phyloP scores from a whole-genome alignment of 2,888 invertebrate genomes.

The Gasteruption jaculator region DNA sequence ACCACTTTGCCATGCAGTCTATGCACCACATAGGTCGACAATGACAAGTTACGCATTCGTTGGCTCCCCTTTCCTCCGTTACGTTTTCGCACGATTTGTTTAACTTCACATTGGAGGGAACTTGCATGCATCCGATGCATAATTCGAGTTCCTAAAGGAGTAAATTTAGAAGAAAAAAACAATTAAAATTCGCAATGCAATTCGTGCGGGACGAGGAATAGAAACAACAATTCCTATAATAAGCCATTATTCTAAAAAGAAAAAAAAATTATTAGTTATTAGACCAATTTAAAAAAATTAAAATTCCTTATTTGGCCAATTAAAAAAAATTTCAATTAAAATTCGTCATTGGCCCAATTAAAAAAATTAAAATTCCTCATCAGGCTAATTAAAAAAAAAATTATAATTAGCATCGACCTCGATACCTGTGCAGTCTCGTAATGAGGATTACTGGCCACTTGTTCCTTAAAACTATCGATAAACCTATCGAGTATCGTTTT shows the following conservation, averaged over 20 bases:
- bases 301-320: slow-evolving; percentile 1
- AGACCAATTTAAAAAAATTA: not conserved
- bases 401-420: slow-evolving; percentile 3
- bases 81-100: slow-evolving; percentile 63
- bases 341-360: slow-evolving; percentile 12
- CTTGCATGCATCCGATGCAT: slow-evolving; percentile 88
- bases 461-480: slow-evolving; percentile 75
- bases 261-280: slow-evolving; percentile 25
- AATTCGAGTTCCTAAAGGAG: slow-evolving; percentile 71
- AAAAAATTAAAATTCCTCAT: slow-evolving; percentile 1
- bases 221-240: too few species aligned
- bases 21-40: slow-evolving; percentile 89
- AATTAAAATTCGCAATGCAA: too few species aligned
- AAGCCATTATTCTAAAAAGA: too few species aligned
- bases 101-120: slow-evolving; percentile 73
- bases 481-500: slow-evolving; percentile 80
- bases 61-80: slow-evolving; percentile 46
- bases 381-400: slow-evolving; percentile 2
- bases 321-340: not conserved
- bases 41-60: slow-evolving; percentile 59
- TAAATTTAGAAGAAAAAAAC: too few species aligned
- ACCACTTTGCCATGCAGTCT: slow-evolving; percentile 79
- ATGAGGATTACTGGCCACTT: slow-evolving; percentile 66
- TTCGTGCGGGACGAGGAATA: too few species aligned
- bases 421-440: slow-evolving; percentile 59